phyloP scores from a whole-genome alignment of 2,888 invertebrate genomes.

The Pseudanteris insignis region DNA sequence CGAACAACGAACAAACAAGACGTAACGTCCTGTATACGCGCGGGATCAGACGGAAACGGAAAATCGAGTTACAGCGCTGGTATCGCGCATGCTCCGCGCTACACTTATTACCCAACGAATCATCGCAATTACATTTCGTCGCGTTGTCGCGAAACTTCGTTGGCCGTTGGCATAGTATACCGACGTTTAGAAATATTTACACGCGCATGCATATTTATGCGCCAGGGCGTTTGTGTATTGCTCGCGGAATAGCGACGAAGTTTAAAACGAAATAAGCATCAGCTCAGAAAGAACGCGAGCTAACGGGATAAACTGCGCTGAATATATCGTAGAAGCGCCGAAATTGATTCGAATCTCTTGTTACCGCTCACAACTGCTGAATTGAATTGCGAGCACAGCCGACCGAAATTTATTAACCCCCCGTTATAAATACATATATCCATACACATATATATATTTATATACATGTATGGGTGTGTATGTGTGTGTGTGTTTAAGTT shows the following conservation, averaged over 20 bases:
- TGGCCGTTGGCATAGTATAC: not conserved
- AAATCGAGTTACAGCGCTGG: too few relatives aligned
- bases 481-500: constrained; percentile 14
- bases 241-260: constrained; percentile 34
- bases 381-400: constrained; percentile 39
- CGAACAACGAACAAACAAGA: too few relatives aligned
- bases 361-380: constrained; percentile 39
- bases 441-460: constrained; percentile 27
- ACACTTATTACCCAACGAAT: too few relatives aligned
- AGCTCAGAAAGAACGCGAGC: constrained; percentile 5
- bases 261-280: constrained; percentile 37
- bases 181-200: constrained; percentile 22
- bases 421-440: too few relatives aligned
- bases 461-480: constrained; percentile 24
- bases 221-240: not conserved
- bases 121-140: too few relatives aligned
- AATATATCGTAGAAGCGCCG: constrained; percentile 39
- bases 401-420: constrained; percentile 42
- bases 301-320: constrained; percentile 12
- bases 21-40: too few relatives aligned
- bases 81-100: too few relatives aligned
- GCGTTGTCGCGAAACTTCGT: too few relatives aligned
- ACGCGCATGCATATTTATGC: constrained; percentile 17
- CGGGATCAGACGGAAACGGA: too few relatives aligned
- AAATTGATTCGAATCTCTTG: constrained; percentile 38